Evolutionary conservation across 2,888 invertebrate species (phyloP).

Genomic region (Linnaemya tessellans): DNA sequence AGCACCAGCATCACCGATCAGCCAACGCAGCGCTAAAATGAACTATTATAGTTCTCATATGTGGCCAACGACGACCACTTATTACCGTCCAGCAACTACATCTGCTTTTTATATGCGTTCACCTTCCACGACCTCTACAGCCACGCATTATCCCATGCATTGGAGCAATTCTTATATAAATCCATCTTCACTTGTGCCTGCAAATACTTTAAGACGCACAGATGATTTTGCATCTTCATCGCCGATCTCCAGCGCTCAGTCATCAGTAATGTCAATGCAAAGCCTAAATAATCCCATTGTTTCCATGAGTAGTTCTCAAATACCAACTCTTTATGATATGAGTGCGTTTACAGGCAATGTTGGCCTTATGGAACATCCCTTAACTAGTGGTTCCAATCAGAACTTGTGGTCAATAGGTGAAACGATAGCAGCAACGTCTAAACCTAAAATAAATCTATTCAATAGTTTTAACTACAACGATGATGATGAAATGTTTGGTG

Average conservation of each 20-base stretch:
- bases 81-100: conserved; percentile 40
- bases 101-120: conserved; percentile 44
- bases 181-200: conserved; percentile 41
- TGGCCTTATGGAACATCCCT: conserved; percentile 53
- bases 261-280: conserved; percentile 46
- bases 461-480: conserved; percentile 66
- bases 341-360: conserved; percentile 59
- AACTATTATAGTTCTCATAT: conserved; percentile 53
- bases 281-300: conserved; percentile 20
- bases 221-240: conserved; percentile 56
- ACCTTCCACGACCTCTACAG: conserved; percentile 6
- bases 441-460: conserved; percentile 60
- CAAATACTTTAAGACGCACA: conserved; percentile 53
- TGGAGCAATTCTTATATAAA: conserved; percentile 54
- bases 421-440: conserved; percentile 27
- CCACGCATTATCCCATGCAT: conserved; percentile 52
- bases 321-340: conserved; percentile 59
- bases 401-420: conserved; percentile 62
- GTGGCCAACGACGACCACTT: conserved; percentile 53
- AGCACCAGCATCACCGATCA: conserved; percentile 24
- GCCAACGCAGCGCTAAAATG: conserved; percentile 65
- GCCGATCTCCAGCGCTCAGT: background rate
- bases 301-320: conserved; percentile 37
- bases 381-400: conserved; percentile 45
- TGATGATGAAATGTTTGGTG: conserved; percentile 50